Evolutionary conservation across 1,140 invertebrate species (phyloP).

Genomic region (Pseudobourletiella spinata): DNA sequence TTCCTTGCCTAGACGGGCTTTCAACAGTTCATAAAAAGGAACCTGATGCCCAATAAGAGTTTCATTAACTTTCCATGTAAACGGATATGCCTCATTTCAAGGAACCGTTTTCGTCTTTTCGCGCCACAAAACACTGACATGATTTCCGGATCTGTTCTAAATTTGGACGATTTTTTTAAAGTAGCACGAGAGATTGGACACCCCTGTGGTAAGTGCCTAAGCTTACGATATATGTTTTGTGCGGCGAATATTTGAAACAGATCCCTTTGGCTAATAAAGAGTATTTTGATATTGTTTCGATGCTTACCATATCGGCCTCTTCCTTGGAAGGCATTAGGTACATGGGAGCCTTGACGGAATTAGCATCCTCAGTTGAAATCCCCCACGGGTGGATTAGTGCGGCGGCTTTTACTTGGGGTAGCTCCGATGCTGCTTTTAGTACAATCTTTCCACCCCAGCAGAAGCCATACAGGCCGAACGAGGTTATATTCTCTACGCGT

Average conservation of each 20-base stretch:
- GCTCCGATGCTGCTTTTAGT: slow-evolving; percentile 5
- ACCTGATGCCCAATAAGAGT: too few species aligned
- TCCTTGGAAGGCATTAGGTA: slow-evolving; percentile 17
- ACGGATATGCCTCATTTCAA: too few species aligned
- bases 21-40: slow-evolving; percentile 12
- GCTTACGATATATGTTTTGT: too few species aligned
- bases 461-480: slow-evolving; percentile 32
- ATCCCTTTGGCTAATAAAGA: too few species aligned
- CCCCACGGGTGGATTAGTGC: slow-evolving; percentile 6
- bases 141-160: too few species aligned
- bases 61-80: too few species aligned
- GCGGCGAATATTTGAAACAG: too few species aligned
- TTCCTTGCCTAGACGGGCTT: slow-evolving; percentile 2
- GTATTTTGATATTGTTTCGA: neutral
- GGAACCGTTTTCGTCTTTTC: too few species aligned
- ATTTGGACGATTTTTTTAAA: too few species aligned
- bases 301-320: slow-evolving; percentile 29
- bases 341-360: slow-evolving; percentile 17
- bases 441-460: slow-evolving; percentile 28
- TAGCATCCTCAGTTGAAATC: neutral
- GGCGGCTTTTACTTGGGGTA: slow-evolving; percentile 12
- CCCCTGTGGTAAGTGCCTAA: too few species aligned
- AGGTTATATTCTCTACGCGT: neutral
- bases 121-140: too few species aligned
- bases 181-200: too few species aligned